Evolutionary conservation across 2,888 invertebrate genomes (phyloP).

Genomic region (Hecatera dysodea): DNA sequence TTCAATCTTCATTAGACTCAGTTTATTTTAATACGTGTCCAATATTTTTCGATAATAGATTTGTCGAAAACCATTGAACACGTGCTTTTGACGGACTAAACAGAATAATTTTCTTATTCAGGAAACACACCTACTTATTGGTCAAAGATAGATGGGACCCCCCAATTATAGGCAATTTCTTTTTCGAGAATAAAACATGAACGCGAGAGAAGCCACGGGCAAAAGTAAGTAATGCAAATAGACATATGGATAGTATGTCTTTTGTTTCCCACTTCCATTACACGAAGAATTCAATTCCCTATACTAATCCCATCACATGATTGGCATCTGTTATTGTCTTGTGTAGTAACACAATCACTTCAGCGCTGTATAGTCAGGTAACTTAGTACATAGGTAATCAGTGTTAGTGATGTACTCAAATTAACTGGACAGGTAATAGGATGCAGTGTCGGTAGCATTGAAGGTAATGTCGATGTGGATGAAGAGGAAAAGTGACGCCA

Average conservation of each 20-base stretch:
- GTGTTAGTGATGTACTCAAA: slow-evolving; percentile 21
- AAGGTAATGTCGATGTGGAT: neutral
- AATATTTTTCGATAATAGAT: too few relatives aligned
- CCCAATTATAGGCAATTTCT: too few relatives aligned
- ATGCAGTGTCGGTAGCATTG: slow-evolving; percentile 12
- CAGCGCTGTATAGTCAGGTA: neutral
- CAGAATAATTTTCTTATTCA: too few relatives aligned
- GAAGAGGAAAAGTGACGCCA: neutral
- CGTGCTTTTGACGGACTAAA: too few relatives aligned
- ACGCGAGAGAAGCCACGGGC: too few relatives aligned
- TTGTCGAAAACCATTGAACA: too few relatives aligned
- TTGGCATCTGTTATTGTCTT: slow-evolving; percentile 28
- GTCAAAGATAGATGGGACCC: too few relatives aligned
- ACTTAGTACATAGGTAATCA: slow-evolving; percentile 27
- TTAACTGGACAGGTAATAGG: slow-evolving; percentile 28
- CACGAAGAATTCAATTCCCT: neutral
- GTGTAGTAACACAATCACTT: slow-evolving; percentile 32
- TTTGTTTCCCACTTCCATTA: neutral
- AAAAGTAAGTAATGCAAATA: too few relatives aligned
- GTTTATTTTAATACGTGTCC: too few relatives aligned
- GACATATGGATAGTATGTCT: too few relatives aligned
- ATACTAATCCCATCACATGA: neutral
- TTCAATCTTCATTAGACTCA: neutral
- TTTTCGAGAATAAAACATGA: too few relatives aligned
- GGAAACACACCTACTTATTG: too few relatives aligned